Evolutionary conservation across 2,797 vertebrate genomes (phyloP).

Genomic region (Oophaga sylvatica): DNA sequence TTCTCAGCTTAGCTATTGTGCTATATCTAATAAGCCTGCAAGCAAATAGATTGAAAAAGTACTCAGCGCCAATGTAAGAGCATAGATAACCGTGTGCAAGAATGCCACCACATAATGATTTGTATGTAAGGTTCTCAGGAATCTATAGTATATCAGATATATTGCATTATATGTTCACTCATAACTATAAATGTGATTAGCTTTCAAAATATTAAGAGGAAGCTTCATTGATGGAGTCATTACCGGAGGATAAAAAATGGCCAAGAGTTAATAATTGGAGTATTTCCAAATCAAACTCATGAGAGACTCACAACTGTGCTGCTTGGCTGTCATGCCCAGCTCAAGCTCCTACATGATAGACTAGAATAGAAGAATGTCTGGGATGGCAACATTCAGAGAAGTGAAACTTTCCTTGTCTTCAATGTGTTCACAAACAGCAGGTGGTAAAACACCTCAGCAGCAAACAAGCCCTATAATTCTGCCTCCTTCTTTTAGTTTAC

Average conservation of each 20-base stretch:
- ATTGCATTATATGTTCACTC: background rate
- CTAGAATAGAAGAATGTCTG: background rate
- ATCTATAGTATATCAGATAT: background rate
- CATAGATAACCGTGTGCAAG: background rate
- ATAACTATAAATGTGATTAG: background rate
- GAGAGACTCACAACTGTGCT: background rate
- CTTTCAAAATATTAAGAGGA: background rate
- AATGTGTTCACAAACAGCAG: too few species aligned
- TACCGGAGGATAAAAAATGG: background rate
- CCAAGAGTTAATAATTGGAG: background rate
- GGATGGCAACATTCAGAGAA: background rate
- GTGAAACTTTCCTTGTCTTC: too few species aligned
- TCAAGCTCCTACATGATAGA: background rate
- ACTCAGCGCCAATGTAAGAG: conserved; percentile 11
- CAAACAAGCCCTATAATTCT: too few species aligned
- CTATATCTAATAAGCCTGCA: conserved; percentile 60
- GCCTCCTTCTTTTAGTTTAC: too few species aligned
- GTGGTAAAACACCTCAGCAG: too few species aligned
- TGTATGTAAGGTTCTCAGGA: background rate
- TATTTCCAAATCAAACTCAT: background rate
- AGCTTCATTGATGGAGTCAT: background rate
- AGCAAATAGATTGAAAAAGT: conserved; percentile 48
- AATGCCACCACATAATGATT: background rate
- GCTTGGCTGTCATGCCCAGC: background rate
- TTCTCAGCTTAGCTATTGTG: conserved; percentile 60